phyloP scores from a whole-genome alignment of 2,797 vertebrate species.

The Cygnus olor region DNA sequence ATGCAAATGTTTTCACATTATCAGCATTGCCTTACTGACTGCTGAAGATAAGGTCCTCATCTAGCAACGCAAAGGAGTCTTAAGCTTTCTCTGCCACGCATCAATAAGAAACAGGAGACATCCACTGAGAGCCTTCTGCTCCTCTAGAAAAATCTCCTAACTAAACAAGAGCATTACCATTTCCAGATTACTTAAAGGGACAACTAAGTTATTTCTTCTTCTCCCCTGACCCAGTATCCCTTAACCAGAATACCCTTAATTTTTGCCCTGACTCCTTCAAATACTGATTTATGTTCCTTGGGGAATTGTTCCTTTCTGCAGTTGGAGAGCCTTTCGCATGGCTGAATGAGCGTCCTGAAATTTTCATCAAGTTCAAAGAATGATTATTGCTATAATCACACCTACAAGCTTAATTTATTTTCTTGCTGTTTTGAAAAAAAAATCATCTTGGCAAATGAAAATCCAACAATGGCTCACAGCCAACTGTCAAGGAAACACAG shows the following conservation, averaged over 20 bases:
- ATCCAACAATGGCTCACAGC: background rate
- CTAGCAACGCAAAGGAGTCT: background rate
- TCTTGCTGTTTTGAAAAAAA: background rate
- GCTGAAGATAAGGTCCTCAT: slow-evolving; percentile 30
- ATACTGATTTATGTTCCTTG: background rate
- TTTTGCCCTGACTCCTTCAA: background rate
- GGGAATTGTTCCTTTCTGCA: background rate
- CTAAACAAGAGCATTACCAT: background rate
- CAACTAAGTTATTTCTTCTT: background rate
- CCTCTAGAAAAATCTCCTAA: background rate
- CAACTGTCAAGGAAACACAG: background rate
- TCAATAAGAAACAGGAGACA: background rate
- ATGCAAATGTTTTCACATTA: background rate
- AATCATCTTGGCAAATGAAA: background rate
- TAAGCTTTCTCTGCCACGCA: background rate
- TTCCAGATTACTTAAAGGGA: background rate
- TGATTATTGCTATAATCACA: background rate
- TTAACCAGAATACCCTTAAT: background rate
- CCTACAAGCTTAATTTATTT: background rate
- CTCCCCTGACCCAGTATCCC: background rate
- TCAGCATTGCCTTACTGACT: slow-evolving; percentile 15
- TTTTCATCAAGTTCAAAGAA: background rate
- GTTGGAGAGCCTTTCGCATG: background rate
- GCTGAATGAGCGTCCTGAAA: background rate
- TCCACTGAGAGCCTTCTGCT: background rate